Evolutionary conservation across 2,797 vertebrate genomes (phyloP).

Genomic region (Argyrosomus regius): DNA sequence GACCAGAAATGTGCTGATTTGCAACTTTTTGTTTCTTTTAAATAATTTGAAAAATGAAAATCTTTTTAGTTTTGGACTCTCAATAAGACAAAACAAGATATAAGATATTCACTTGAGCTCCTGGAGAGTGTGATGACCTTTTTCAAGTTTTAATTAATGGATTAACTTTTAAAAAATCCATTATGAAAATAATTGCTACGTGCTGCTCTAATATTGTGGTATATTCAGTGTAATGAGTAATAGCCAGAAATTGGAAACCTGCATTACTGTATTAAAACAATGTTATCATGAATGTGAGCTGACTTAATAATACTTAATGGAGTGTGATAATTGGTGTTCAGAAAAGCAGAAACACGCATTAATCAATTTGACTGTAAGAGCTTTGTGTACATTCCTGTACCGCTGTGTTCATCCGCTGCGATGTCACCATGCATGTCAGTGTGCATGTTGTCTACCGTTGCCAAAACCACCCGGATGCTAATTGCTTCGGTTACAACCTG

Average conservation of each 20-base stretch:
- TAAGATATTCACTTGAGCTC: neutral
- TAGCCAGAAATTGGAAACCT: neutral
- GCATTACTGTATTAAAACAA: neutral
- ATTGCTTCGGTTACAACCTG: constrained; percentile 49
- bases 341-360: neutral
- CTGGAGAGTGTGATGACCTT: neutral
- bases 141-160: neutral
- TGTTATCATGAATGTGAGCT: neutral
- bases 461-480: constrained; percentile 54
- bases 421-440: neutral
- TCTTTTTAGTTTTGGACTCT: neutral
- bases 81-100: neutral
- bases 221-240: neutral
- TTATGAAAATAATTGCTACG: neutral
- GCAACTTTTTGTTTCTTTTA: neutral
- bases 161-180: neutral
- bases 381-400: neutral
- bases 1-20: neutral
- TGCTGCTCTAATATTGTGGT: neutral
- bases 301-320: neutral
- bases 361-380: neutral
- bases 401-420: constrained; percentile 1
- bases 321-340: constrained; percentile 1
- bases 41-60: neutral
- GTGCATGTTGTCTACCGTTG: constrained; percentile 1